Evolutionary conservation across 2,888 invertebrate genomes (phyloP).

Genomic region (Dicyrtomina minuta): DNA sequence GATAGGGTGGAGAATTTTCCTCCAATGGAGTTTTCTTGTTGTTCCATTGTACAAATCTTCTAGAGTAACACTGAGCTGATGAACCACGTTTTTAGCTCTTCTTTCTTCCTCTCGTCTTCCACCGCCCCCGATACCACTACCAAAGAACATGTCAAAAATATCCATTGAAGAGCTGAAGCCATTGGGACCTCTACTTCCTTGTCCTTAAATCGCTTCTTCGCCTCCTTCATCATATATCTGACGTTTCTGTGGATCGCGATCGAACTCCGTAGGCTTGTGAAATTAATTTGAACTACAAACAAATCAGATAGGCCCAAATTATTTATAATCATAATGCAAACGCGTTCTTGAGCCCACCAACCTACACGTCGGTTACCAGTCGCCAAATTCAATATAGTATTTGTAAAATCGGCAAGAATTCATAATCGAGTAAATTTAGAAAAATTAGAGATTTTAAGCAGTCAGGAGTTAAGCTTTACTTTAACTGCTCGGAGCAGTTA

Average conservation of each 20-base stretch:
- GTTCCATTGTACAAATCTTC: conserved; percentile 95
- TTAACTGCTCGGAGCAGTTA: too few relatives aligned
- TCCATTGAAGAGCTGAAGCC: conserved; percentile 94
- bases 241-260: conserved; percentile 90
- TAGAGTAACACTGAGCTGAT: conserved; percentile 85
- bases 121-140: conserved; percentile 60
- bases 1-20: too few relatives aligned
- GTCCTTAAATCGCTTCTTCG: conserved; percentile 64
- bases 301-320: conserved; percentile 56
- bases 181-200: conserved; percentile 63
- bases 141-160: conserved; percentile 95
- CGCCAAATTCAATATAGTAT: too few relatives aligned
- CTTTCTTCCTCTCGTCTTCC: conserved; percentile 65
- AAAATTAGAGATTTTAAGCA: too few relatives aligned
- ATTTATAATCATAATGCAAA: background rate
- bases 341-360: background rate
- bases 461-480: too few relatives aligned
- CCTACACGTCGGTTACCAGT: too few relatives aligned
- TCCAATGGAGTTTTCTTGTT: conserved; percentile 87
- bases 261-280: conserved; percentile 97
- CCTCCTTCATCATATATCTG: conserved; percentile 91
- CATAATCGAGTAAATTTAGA: too few relatives aligned
- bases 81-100: conserved; percentile 88
- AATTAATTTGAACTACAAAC: conserved; percentile 83
- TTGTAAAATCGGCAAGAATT: too few relatives aligned